phyloP scores from a whole-genome alignment of 2,113 vertebrate species.

The Heterocephalus glaber region DNA sequence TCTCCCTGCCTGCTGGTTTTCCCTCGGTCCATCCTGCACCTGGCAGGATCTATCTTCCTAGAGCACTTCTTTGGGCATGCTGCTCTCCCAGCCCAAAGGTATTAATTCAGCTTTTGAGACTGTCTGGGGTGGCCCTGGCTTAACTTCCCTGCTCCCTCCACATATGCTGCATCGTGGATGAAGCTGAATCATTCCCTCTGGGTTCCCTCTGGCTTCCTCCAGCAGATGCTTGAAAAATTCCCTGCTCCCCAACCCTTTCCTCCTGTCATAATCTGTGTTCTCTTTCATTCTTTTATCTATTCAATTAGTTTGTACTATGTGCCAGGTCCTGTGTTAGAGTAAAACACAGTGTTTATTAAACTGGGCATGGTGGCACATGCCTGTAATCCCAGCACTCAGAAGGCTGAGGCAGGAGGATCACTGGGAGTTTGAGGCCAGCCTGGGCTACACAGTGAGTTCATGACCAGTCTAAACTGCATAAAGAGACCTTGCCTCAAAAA shows the following conservation, averaged over 20 bases:
- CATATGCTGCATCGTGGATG: neutral
- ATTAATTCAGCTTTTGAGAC: conserved; percentile 13
- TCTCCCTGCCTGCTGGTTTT: conserved; percentile 46
- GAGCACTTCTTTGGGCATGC: neutral
- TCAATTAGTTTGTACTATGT: conserved; percentile 35
- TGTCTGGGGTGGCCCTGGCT: neutral
- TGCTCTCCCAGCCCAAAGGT: neutral
- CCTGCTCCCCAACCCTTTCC: neutral
- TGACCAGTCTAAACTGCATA: neutral
- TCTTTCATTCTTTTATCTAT: conserved; percentile 41
- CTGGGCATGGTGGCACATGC: neutral
- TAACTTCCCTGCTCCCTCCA: neutral
- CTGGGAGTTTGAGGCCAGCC: neutral
- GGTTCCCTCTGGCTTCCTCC: neutral
- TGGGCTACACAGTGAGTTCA: neutral
- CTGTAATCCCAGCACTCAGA: neutral
- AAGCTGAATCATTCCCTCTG: neutral
- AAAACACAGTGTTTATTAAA: neutral
- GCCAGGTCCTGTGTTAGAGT: conserved; percentile 10
- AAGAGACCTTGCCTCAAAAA: neutral
- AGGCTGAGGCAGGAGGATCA: neutral
- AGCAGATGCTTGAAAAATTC: conserved; percentile 12
- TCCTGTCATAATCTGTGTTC: conserved; percentile 18
- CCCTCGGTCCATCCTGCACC: neutral
- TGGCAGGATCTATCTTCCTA: conserved; percentile 48